These are phyloP conservation scores for Pediacus dermestoides DNA, from an alignment of 2,888 invertebrate genomes.

Conservation along the genomic window DNA sequence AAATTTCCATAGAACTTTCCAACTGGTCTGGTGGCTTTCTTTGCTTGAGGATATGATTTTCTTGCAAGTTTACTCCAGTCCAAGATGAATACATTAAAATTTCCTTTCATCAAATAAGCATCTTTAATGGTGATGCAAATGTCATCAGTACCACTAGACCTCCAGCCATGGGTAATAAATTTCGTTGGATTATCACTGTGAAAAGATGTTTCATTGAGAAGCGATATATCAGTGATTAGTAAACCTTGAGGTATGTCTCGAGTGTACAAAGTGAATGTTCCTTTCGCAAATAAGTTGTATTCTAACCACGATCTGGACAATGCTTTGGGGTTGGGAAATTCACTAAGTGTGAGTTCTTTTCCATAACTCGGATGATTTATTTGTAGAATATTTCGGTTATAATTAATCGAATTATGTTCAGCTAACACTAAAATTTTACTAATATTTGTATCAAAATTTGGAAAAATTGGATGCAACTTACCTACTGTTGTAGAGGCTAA, in stretches of 20 bases:
- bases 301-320: slow-evolving; percentile 51
- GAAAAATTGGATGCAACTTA: no score
- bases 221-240: slow-evolving; percentile 9
- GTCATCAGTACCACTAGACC: slow-evolving; percentile 45
- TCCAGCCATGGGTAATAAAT: slow-evolving; percentile 56
- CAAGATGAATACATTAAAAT: slow-evolving; percentile 51
- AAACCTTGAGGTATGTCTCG: slow-evolving; percentile 26
- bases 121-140: slow-evolving; percentile 52
- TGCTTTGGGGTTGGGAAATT: no score
- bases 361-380: slow-evolving; percentile 45
- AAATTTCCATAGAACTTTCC: slow-evolving; percentile 54
- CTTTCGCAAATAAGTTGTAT: slow-evolving; percentile 34
- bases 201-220: no score
- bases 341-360: slow-evolving; percentile 51
- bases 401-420: no score
- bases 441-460: no score
- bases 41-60: slow-evolving; percentile 40
- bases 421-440: no score
- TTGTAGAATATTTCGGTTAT: slow-evolving; percentile 19
- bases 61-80: slow-evolving; percentile 38
- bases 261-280: slow-evolving; percentile 51
- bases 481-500: no score
- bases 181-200: slow-evolving; percentile 48
- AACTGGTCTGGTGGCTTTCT: slow-evolving; percentile 49
- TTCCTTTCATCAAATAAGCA: slow-evolving; percentile 45